Conservation (phyloP, 53 echinoderm and acorn worm genomes). For the Apostichopus leukothele region DNA sequence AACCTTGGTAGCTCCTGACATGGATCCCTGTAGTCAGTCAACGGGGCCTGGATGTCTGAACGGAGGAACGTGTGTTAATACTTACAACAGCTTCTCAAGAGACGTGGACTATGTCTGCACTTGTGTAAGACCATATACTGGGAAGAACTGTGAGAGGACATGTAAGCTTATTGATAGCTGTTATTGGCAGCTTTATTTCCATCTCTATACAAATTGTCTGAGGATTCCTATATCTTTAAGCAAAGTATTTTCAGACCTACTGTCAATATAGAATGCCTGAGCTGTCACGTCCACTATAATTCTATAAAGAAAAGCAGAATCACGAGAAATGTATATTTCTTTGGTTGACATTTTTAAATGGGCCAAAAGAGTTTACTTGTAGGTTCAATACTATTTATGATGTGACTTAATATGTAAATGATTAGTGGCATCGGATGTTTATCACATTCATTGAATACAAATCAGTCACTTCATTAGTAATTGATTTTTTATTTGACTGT, state of each 20-base stretch:
- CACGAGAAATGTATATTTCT: too few species aligned
- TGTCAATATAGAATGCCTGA: too few species aligned
- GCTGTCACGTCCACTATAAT: too few species aligned
- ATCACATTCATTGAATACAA: too few species aligned
- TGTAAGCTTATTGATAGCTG: slow-evolving; percentile 26
- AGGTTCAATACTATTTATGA: neutral
- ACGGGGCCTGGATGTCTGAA: slow-evolving; percentile 51
- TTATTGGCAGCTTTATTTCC: too few species aligned
- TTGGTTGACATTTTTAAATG: too few species aligned
- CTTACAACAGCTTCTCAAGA: slow-evolving; percentile 50
- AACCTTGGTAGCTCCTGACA: neutral
- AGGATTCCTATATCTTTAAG: too few species aligned
- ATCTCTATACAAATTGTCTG: too few species aligned
- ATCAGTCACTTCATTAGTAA: too few species aligned
- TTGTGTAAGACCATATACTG: slow-evolving; percentile 54
- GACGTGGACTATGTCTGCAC: slow-evolving; percentile 59
- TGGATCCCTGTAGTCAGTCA: slow-evolving; percentile 55
- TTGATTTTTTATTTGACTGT: too few species aligned
- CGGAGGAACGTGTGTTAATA: slow-evolving; percentile 58
- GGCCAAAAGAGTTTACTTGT: neutral
- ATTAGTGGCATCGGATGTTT: neutral
- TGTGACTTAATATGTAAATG: neutral
- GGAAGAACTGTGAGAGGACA: slow-evolving; percentile 63
- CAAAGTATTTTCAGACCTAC: too few species aligned
- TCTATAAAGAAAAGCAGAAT: too few species aligned